Base-by-base conservation (phyloP, 2,113 vertebrate species). In the Strix aluco region DNA sequence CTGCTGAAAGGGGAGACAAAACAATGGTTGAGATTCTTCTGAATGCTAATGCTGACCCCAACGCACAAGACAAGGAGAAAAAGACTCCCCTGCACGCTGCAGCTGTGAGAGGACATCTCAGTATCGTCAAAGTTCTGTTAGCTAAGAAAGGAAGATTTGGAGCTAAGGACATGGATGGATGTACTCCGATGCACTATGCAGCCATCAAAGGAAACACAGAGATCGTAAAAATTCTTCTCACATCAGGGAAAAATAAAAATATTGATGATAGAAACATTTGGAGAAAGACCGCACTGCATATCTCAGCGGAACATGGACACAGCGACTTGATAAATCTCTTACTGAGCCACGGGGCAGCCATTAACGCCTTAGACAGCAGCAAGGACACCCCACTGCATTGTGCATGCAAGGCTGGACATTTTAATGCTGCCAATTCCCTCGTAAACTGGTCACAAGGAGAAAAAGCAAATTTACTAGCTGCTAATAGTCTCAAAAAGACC, bases 121-220 rank as follows among this genome's bases (percentile, higher is more conserved):
- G 97, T 2, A 26, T 75, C 0, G 42, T 98, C 62, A 93, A 96
- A 44, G 58, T 42, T 22, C 84, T 99, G 86, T 23, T 99, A 88
- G 93, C 81, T 42, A 90, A 94, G 67, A 97, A 97, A 72, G 98
- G 98, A 49, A 98, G 97, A 62, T 88, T 30, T 44, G 93, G 93
- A 34, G 97, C 95, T 15, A 98, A 98, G 94, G 98, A 99, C 95
- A 98, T 97, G 98, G 97, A 99, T 29, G 98, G 98, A 47, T 98
- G 97, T 86, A 98, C 97, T 4, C 95, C 98, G 1, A 88, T 99
- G 65, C 98, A 98, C 89, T 98, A 98, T 0, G 98, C 98, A 38
- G 91, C 97, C 38, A 75, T 81, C 57, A 96, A 73, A 34, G 98
- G 98, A 38, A 95, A 98, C 29, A 16, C 38, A 12, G 90, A 90